Percentiles rank a stretch among this genome's conserved stretches.
Conservation (phyloP, 2,113 vertebrate genomes). For the Alethe diademata region DNA sequence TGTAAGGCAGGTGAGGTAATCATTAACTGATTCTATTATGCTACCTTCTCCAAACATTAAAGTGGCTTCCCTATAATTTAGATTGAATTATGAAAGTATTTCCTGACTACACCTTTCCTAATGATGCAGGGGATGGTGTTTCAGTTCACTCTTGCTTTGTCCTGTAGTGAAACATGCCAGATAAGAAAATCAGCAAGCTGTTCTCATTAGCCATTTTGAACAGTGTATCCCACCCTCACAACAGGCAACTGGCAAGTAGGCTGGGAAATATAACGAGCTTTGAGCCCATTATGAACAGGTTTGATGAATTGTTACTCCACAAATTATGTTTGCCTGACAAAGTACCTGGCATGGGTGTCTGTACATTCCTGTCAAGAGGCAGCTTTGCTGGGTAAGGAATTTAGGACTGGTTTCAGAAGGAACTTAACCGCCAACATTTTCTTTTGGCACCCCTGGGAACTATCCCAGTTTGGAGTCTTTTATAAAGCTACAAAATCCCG, state of each 20-base stretch:
- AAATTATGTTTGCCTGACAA: neutral
- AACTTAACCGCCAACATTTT: neutral
- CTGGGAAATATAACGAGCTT: neutral
- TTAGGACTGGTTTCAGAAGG: neutral
- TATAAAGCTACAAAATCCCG: neutral
- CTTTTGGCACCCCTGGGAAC: neutral
- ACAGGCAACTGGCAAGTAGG: neutral
- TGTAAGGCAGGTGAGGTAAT: constrained; percentile 11
- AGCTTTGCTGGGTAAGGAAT: neutral
- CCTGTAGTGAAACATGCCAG: neutral
- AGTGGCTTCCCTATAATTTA: neutral
- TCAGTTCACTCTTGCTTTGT: neutral
- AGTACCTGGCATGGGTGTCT: neutral
- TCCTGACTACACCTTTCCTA: neutral
- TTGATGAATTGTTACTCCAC: neutral
- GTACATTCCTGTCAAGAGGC: neutral
- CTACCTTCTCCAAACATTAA: neutral
- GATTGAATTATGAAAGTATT: neutral
- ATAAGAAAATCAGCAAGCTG: neutral
- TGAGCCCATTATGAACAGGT: neutral
- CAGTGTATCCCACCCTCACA: neutral
- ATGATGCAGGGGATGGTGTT: neutral
- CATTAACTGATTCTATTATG: neutral
- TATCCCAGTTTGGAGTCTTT: neutral
- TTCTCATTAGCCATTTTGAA: neutral